Conservation (phyloP, 2,113 vertebrate species). For the Dromiciops gliroides region DNA sequence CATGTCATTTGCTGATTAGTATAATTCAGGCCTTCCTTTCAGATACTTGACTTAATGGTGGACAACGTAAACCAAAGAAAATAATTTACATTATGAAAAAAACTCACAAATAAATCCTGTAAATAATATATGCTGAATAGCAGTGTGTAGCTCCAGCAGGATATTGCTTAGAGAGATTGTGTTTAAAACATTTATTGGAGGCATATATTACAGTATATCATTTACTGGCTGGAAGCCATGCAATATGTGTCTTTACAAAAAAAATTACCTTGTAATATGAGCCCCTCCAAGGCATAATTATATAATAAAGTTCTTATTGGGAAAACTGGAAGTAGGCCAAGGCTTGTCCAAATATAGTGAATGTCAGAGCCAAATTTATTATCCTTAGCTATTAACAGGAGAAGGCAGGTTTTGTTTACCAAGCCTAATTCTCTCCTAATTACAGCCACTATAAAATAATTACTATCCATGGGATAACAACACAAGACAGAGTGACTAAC, state of each 20-base stretch:
- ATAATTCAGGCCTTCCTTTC: slow-evolving; percentile 71
- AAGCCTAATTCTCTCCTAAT: slow-evolving; percentile 98
- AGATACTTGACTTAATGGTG: slow-evolving; percentile 72
- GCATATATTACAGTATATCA: slow-evolving; percentile 90
- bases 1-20: slow-evolving; percentile 74
- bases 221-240: slow-evolving; percentile 89
- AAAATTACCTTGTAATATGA: slow-evolving; percentile 90
- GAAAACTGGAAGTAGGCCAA: slow-evolving; percentile 93
- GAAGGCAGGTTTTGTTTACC: slow-evolving; percentile 97
- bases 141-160: slow-evolving; percentile 75
- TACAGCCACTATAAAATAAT: slow-evolving; percentile 97
- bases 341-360: slow-evolving; percentile 92
- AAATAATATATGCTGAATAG: slow-evolving; percentile 86
- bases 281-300: slow-evolving; percentile 90
- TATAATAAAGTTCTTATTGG: slow-evolving; percentile 92
- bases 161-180: slow-evolving; percentile 86
- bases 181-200: slow-evolving; percentile 90
- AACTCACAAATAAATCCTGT: slow-evolving; percentile 74
- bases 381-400: slow-evolving; percentile 95
- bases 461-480: slow-evolving; percentile 95
- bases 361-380: slow-evolving; percentile 95
- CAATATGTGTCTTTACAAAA: slow-evolving; percentile 90
- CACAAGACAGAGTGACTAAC: slow-evolving; percentile 90
- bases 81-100: slow-evolving; percentile 85
- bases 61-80: slow-evolving; percentile 76